Conservation (phyloP, 2,888 invertebrate species). For the Metopia argyrocephala region DNA sequence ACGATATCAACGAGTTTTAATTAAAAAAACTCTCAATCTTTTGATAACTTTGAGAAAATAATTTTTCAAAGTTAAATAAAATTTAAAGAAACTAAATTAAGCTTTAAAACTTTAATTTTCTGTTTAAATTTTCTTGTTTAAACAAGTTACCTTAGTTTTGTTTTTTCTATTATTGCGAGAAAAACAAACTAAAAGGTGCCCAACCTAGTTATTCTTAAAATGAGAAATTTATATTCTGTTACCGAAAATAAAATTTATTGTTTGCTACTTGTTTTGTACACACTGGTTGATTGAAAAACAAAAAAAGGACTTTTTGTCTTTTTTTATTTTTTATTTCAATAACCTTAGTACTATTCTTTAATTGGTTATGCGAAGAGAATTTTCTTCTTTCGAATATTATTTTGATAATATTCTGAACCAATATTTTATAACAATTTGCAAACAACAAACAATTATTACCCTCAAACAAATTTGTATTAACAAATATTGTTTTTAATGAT, state of each 20-base stretch:
- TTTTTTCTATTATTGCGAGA: background rate
- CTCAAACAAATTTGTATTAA: conserved; percentile 67
- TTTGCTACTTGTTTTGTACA: conserved; percentile 78
- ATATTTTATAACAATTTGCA: conserved; percentile 76
- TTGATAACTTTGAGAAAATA: background rate
- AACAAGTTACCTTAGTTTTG: conserved; percentile 59
- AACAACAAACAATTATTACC: conserved; percentile 75
- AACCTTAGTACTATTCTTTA: conserved; percentile 78
- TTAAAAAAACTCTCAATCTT: conserved; percentile 59
- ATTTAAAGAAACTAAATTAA: conserved; percentile 69
- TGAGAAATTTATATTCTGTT: conserved; percentile 57
- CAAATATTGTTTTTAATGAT: conserved; percentile 15
- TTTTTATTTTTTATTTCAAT: conserved; percentile 62
- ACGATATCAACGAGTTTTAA: conserved; percentile 66
- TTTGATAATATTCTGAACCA: conserved; percentile 35
- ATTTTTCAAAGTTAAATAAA: background rate
- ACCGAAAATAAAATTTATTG: conserved; percentile 77
- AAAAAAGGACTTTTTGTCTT: conserved; percentile 24
- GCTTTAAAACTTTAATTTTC: conserved; percentile 67
- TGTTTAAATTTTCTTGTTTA: conserved; percentile 51
- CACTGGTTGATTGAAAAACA: conserved; percentile 72
- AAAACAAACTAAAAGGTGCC: conserved; percentile 58
- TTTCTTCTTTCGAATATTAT: conserved; percentile 10
- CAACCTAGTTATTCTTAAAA: conserved; percentile 69
- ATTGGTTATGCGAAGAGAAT: conserved; percentile 58